These are phyloP conservation scores for Propsilocerus akamusi DNA, from an alignment of 1,140 invertebrate genomes.

Conservation along the genomic window DNA sequence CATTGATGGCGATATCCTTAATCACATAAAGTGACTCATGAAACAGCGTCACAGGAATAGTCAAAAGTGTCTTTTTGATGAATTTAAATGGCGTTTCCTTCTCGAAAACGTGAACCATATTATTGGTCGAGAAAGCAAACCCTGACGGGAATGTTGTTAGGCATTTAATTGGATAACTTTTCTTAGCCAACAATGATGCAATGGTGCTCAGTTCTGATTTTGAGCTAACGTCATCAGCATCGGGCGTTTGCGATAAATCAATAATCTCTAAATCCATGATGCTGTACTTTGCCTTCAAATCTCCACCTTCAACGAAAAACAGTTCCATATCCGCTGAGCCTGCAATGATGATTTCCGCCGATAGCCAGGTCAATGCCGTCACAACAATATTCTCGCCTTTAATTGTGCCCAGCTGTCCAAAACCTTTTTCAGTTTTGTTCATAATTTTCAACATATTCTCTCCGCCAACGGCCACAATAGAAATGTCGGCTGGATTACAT, in stretches of 20 bases:
- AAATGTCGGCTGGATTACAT: conserved; percentile 47
- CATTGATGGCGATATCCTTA: conserved; percentile 28
- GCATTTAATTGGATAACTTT: conserved; percentile 10
- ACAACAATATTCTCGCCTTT: conserved; percentile 49
- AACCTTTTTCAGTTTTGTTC: conserved; percentile 46
- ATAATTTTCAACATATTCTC: conserved; percentile 45
- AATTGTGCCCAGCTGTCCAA: conserved; percentile 52
- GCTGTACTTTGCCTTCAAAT: conserved; percentile 39
- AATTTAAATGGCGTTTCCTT: conserved; percentile 32
- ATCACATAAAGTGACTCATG: conserved; percentile 24
- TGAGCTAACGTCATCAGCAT: conserved; percentile 9
- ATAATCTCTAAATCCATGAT: conserved; percentile 26
- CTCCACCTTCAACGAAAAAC: conserved; percentile 53
- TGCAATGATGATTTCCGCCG: conserved; percentile 44
- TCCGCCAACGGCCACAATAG: conserved; percentile 48
- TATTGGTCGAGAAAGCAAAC: conserved; percentile 34
- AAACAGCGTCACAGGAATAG: conserved; percentile 26
- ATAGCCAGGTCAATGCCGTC: conserved; percentile 41
- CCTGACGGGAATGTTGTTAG: conserved; percentile 32
- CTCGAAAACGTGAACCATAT: conserved; percentile 37
- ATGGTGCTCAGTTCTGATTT: conserved; percentile 6
- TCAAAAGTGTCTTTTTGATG: conserved; percentile 29
- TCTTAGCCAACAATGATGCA: conserved; percentile 20
- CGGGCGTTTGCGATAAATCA: conserved; percentile 24
- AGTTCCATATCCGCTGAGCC: conserved; percentile 50